Evolutionary conservation across 2,113 vertebrate genomes (phyloP), one percentile per base, ranked within the genome.

Genomic region (Gila orcuttii): DNA sequence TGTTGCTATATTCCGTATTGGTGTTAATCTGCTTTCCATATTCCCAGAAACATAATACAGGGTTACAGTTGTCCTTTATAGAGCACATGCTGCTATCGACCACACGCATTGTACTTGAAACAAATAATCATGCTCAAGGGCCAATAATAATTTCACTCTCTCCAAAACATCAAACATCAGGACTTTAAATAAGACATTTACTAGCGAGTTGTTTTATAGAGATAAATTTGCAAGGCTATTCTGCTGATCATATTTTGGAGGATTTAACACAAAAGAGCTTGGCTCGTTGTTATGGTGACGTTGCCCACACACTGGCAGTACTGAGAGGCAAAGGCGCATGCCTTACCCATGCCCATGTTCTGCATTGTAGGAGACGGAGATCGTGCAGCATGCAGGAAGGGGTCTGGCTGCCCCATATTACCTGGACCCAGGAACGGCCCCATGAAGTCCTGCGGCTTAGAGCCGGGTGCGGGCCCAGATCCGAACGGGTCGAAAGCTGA

Each of bases 281-380:
- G 64, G 55, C 78, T 52, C 69, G 68, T 60, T 82, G 62, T 88
- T 25, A 60, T 85, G 79, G 64, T 83, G 77, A 83, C 21, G 2
- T 47, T 83, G 60, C 64, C 64, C 69, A 79, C 75, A 85, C 85
- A 75, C 75, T 68, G 77, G 59, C 47, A 71, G 66, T 25, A 36
- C 8, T n/a, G 57, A 64, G 52, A 69, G 77, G 59, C 79, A 62
- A 21, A 86, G 6, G 59, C 85, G 31, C 87, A 90, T 91, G 92
- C 91, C 96, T 96, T 95, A 97, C 96, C 96, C 92, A 97, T 93
- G 87, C 91, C 89, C 78, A 91, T 71, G 55, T 90, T 90, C 86
- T 97, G 96, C 90, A 96, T 92, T 45, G 96, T 97, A 79, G 97
- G 97, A 55, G 97, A 98, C 87, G 97, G 96, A 89, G 97, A 97